These are phyloP conservation scores for Lasiommata megera DNA, from an alignment of 2,888 invertebrate species.

Conservation along the genomic window DNA sequence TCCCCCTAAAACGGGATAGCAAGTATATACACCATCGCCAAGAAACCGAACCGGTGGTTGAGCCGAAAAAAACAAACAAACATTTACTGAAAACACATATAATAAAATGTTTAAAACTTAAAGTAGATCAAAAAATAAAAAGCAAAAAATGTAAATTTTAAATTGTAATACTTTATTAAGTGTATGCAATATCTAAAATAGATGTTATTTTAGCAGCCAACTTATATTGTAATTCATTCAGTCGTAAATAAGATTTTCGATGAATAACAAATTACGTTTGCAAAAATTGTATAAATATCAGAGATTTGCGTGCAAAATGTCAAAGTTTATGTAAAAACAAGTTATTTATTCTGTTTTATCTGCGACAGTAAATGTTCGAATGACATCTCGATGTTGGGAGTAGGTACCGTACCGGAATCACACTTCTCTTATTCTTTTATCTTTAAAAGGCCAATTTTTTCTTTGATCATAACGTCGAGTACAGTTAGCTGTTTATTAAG, in stretches of 20 bases:
- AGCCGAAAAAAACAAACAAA: too few species aligned
- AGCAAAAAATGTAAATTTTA: too few species aligned
- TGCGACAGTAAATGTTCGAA: slow-evolving; percentile 8
- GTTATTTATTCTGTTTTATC: slow-evolving; percentile 14
- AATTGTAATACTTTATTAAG: too few species aligned
- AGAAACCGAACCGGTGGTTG: too few species aligned
- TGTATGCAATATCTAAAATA: neutral
- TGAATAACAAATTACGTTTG: slow-evolving; percentile 7
- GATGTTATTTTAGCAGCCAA: neutral
- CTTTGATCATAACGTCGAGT: neutral
- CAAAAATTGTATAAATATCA: slow-evolving; percentile 8
- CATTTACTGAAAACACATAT: too few species aligned
- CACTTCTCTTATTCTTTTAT: slow-evolving; percentile 1
- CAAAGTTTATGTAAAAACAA: slow-evolving; percentile 10
- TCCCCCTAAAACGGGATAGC: too few species aligned
- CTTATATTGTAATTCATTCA: neutral
- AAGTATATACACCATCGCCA: too few species aligned
- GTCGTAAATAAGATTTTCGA: neutral
- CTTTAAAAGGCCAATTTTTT: slow-evolving; percentile 5
- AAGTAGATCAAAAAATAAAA: too few species aligned
- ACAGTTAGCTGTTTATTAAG: neutral
- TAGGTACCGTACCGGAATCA: slow-evolving; percentile 1
- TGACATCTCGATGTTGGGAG: neutral
- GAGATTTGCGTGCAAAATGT: neutral
- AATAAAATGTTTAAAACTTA: too few species aligned